Conservation (phyloP, 2,888 invertebrate species). For the Rhopalosiphum nymphaeae region DNA sequence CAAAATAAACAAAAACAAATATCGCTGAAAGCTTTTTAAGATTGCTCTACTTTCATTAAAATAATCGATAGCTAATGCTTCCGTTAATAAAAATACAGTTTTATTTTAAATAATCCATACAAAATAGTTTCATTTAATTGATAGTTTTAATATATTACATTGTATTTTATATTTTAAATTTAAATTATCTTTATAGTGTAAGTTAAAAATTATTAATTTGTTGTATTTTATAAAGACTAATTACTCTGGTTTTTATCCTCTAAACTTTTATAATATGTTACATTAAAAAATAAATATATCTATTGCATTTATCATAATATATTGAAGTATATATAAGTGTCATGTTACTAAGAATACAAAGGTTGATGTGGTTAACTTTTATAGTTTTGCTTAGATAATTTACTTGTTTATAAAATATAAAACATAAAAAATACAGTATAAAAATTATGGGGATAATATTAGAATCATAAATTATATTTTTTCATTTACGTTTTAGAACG, state of each 20-base stretch:
- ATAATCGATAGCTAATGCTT: not conserved
- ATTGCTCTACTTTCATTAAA: not conserved
- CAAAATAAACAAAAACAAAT: constrained; percentile 36
- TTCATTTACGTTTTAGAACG: not conserved
- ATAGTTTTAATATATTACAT: not conserved
- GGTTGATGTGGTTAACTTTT: not conserved
- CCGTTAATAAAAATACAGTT: not conserved
- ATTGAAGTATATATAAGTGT: not conserved
- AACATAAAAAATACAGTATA: not conserved
- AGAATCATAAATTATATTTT: not conserved
- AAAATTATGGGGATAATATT: not conserved
- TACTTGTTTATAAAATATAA: not conserved
- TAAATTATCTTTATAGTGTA: not conserved
- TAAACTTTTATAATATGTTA: not conserved
- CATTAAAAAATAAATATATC: not conserved
- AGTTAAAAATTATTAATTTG: not conserved
- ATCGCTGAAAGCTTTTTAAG: constrained; percentile 24
- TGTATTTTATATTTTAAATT: not conserved
- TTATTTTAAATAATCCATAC: not conserved
- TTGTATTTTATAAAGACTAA: not conserved
- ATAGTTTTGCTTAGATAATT: not conserved
- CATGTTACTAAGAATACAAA: not conserved
- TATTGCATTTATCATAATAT: not conserved
- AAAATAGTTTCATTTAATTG: not conserved
- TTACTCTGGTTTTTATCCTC: not conserved